A percentile compares a stretch with the other conserved stretches of the same genome.
Evolutionary conservation across 2,113 vertebrate genomes (phyloP).

Genomic region (Microtus ochrogaster): DNA sequence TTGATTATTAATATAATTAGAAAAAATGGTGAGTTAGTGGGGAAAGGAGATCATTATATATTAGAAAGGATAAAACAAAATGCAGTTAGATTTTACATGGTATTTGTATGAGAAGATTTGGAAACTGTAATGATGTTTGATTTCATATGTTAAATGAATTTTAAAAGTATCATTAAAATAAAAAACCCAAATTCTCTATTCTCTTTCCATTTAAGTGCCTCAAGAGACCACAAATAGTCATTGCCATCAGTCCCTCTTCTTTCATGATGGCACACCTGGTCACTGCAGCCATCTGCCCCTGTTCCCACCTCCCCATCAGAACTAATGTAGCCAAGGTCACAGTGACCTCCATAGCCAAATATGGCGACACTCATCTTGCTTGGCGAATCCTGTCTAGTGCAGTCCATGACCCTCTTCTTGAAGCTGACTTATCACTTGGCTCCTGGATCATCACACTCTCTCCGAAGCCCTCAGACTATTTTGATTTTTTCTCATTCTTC

Average conservation of each 20-base stretch:
- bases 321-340: fast-evolving
- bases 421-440: neutral
- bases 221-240: neutral
- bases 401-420: neutral
- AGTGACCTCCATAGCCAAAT: neutral
- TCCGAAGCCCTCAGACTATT: neutral
- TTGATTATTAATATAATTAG: constrained; percentile 61
- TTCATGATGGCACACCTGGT: neutral
- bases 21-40: constrained; percentile 35
- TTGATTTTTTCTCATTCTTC: neutral
- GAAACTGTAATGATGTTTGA: neutral
- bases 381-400: neutral
- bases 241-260: neutral
- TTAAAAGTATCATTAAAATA: constrained; percentile 29
- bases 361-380: neutral
- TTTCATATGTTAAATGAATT: constrained; percentile 3
- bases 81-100: neutral
- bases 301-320: fast-evolving
- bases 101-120: neutral
- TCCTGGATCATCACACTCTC: neutral
- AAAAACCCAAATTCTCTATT: neutral
- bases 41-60: neutral
- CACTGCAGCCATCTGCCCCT: neutral
- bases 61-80: constrained; percentile 28
- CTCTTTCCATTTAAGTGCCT: neutral